phyloP scores from a whole-genome alignment of 2,797 vertebrate species.

The Acridotheres tristis region DNA sequence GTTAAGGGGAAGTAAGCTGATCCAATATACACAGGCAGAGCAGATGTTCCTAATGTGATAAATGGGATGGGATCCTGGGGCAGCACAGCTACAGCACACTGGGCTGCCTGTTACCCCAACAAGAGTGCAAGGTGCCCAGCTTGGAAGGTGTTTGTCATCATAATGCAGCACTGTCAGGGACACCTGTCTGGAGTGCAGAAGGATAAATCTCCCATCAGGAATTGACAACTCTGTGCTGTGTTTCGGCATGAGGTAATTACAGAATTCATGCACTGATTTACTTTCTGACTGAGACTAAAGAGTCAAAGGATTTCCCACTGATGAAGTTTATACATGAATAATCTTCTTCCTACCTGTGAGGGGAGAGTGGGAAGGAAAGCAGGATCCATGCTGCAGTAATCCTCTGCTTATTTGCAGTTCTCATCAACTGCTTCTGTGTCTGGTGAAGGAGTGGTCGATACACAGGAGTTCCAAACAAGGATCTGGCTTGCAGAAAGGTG shows the following conservation, averaged over 20 bases:
- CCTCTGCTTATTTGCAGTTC: not conserved
- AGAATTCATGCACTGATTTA: not conserved
- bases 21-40: not conserved
- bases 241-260: not conserved
- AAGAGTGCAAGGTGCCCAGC: not conserved
- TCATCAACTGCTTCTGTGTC: not conserved
- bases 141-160: not conserved
- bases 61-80: not conserved
- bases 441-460: not conserved
- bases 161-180: not conserved
- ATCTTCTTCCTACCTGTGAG: not conserved
- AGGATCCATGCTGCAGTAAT: not conserved
- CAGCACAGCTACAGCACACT: not conserved
- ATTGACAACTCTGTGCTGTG: not conserved
- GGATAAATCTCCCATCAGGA: not conserved
- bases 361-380: not conserved
- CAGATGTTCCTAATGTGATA: slow-evolving; percentile 26
- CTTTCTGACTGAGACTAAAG: not conserved
- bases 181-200: not conserved
- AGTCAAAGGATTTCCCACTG: not conserved
- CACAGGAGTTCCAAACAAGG: not conserved
- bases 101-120: not conserved
- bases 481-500: not conserved
- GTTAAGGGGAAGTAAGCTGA: not conserved
- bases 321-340: not conserved